Evolutionary conservation across 2,888 invertebrate species (phyloP).

Genomic region (Dicranocentrus wangi): DNA sequence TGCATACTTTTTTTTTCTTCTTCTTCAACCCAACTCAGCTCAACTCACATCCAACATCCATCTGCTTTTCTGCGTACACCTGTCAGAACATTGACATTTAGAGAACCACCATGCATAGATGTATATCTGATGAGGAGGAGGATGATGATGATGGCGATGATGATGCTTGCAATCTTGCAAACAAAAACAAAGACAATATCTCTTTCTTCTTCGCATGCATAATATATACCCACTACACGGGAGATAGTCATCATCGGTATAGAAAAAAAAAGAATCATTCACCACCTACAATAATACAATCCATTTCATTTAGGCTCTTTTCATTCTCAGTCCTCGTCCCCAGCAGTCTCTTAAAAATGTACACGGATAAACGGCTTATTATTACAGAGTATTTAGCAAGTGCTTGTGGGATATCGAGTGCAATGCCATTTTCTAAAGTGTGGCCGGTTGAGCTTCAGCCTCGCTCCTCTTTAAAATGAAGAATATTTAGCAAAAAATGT

Average conservation of each 20-base stretch:
- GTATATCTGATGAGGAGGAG: conserved; percentile 3
- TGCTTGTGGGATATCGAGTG: too few relatives aligned
- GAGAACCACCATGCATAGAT: background rate
- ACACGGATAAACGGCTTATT: conserved; percentile 30
- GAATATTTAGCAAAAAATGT: background rate
- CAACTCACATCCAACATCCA: too few relatives aligned
- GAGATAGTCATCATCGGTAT: too few relatives aligned
- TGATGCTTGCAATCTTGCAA: conserved; percentile 15
- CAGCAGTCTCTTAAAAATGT: conserved; percentile 30
- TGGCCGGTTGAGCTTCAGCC: background rate
- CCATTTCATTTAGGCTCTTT: conserved; percentile 27
- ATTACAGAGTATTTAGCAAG: too few relatives aligned
- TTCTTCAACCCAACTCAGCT: too few relatives aligned
- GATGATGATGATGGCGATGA: background rate
- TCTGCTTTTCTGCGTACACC: too few relatives aligned
- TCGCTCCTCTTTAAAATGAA: background rate
- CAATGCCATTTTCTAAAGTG: conserved; percentile 39
- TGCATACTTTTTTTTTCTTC: too few relatives aligned
- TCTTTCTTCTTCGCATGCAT: too few relatives aligned
- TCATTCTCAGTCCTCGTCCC: conserved; percentile 26
- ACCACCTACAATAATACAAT: conserved; percentile 29
- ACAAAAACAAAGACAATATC: conserved; percentile 33
- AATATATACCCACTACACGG: too few relatives aligned
- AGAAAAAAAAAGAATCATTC: conserved; percentile 21
- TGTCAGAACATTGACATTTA: conserved; percentile 56